A percentile compares a stretch with the other conserved stretches of the same genome.
These are phyloP conservation scores for Coendou prehensilis DNA, from an alignment of 2,797 vertebrate genomes.

Conservation along the genomic window DNA sequence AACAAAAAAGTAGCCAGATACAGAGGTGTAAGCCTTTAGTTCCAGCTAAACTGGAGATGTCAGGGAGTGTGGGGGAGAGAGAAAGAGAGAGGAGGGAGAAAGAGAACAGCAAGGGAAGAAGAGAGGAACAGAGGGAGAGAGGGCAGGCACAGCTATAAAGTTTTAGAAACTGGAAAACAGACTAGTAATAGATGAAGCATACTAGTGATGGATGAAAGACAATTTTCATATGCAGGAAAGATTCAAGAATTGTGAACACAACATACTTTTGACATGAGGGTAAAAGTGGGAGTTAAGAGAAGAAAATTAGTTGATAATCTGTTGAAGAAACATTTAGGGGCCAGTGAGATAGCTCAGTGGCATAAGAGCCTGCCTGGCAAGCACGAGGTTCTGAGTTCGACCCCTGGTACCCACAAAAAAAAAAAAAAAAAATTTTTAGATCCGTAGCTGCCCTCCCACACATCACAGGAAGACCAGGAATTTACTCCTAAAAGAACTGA, in stretches of 20 bases:
- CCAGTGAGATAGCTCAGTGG: too few species aligned
- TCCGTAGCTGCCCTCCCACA: not conserved
- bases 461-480: slow-evolving; percentile 16
- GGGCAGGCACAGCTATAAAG: not conserved
- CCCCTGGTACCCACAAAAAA: too few species aligned
- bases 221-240: slow-evolving; percentile 9
- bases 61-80: too few species aligned
- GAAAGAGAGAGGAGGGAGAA: fast-evolving
- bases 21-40: not conserved
- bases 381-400: too few species aligned
- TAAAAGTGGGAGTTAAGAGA: slow-evolving; percentile 3
- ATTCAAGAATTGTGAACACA: not conserved
- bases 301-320: slow-evolving; percentile 58
- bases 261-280: slow-evolving; percentile 9
- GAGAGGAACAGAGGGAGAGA: too few species aligned
- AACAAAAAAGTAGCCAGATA: slow-evolving; percentile 15
- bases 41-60: not conserved
- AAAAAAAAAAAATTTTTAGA: not conserved
- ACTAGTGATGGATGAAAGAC: not conserved
- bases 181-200: not conserved
- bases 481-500: not conserved
- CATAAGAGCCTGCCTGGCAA: too few species aligned
- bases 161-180: slow-evolving; percentile 57
- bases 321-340: not conserved
- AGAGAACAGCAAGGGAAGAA: too few species aligned